Evolutionary conservation across 2,888 invertebrate genomes (phyloP), one percentile per base, ranked within the genome.

Genomic region (Ornithoptera alexandrae): DNA sequence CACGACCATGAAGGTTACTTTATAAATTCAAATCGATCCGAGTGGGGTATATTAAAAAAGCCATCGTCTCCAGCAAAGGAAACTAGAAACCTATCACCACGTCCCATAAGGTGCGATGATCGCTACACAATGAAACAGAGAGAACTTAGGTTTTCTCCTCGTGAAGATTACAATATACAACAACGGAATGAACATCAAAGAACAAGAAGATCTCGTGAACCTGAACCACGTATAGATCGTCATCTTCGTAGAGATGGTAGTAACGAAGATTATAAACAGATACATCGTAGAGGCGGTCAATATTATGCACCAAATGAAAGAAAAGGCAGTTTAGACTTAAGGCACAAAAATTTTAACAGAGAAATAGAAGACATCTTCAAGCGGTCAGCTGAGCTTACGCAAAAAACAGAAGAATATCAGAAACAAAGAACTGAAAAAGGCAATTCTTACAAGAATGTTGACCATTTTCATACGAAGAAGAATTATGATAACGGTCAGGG

Each of bases 321-420:
- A 42, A 75, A 74, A 63, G 75, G 73, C 12, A 74, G 74, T 24
- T 46, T 46, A 30, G 59, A 59, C 18, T n/a, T 24, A 70, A 61
- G 72, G 67, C 18, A 73, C 70, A 71, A 76, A 20, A 72, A 74
- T 22, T 78, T 86, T 46, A 84, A 90, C 62, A 85, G 84, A 73
- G 89, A 89, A 74, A 84, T 90, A 61, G 86, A 89, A 70, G 87
- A 88, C 56, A 84, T 90, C 10, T 89, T 88, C 74, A 83, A 86
- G 65, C 79, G 87, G 67, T 83, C 89, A 4, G 77, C 84, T n/a
- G 86, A 86, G 65, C 85, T 89, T 66, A 83, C 84, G 12, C 87
- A 87, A 71, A 87, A 86, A 71, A 79, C 87, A 1, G 85, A 90
- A 69, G 84, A 88, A 69, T 73, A 85, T 56, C 65, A 62, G 84